Evolutionary conservation across 2,797 vertebrate genomes (phyloP), one percentile per base, ranked within the genome.

Genomic region (Neomorphus geoffroyi): DNA sequence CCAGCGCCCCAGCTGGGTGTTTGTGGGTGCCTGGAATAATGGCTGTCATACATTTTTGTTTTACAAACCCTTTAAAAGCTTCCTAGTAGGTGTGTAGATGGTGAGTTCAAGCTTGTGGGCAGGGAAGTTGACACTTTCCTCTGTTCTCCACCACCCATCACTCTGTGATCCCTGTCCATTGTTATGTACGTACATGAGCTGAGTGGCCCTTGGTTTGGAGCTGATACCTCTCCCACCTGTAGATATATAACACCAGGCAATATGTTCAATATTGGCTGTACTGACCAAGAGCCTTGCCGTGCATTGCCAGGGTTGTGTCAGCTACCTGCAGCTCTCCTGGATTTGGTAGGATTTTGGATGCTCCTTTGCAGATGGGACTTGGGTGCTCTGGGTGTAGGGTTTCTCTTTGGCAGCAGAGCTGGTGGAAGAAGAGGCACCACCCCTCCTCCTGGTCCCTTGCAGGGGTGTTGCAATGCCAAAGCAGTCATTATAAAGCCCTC

Each of bases 401-500:
- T 88, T 88, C 19, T 74, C 35, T 48, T 43, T 3, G 12, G 56
- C 67, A 62, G 27, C 28, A 48, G 60, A 56, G 61, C 72, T 53
- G 33, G 33, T 61, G 33, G 41, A 80, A 83, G 82, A 71, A 73
- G 77, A 90, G 74, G 27, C 33, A 65, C 54, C 0, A 1, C 62
- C 89, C 9, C 48, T 78, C 48, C 84, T 70, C 18, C 35, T 80
- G 11, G 26, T n/a, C 33, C 11, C 35, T 60, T 30, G 33, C n/a
- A 48, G 72, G 26, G 72, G 56, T 74, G 56, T 74, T 56, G 45
- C 58, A 33, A 5, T 75, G 32, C 50, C 91, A 72, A 93, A 92
- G 46, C 51, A 71, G 88, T 86, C 51, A 92, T 92, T 91, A 79
- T 17, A 51, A 81, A 84, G 16, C 73, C 92, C 93, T 90, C 88